Conservation (phyloP, 53 echinoderm and acorn worm genomes). For the Antedon mediterranea region DNA sequence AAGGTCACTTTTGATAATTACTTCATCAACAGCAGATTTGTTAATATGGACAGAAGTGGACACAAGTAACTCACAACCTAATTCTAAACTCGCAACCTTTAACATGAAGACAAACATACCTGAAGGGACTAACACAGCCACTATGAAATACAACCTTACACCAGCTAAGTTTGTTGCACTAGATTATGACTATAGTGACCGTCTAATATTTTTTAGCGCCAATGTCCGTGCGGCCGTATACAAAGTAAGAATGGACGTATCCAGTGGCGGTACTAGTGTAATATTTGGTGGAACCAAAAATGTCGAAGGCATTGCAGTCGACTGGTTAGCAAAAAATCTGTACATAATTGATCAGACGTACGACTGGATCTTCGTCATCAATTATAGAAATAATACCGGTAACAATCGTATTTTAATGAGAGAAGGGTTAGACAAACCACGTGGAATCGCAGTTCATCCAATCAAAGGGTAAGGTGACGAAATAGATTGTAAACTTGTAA, state of each 20-base stretch:
- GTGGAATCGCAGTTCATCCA: slow-evolving; percentile 60
- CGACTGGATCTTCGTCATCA: slow-evolving; percentile 65
- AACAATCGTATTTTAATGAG: slow-evolving; percentile 25
- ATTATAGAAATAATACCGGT: neutral
- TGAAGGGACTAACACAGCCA: neutral
- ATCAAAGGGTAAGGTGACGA: slow-evolving; percentile 43
- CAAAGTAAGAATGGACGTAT: neutral
- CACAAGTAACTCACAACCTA: neutral
- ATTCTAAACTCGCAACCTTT: neutral
- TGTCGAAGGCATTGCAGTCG: slow-evolving; percentile 48
- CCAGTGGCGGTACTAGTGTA: neutral
- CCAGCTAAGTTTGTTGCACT: neutral
- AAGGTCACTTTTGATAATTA: neutral
- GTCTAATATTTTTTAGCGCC: neutral
- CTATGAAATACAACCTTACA: too few species aligned
- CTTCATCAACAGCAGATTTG: neutral
- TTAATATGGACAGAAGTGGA: neutral
- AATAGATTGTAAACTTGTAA: too few species aligned
- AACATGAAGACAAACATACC: neutral
- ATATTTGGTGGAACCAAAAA: slow-evolving; percentile 17
- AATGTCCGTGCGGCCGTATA: neutral
- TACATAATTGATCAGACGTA: slow-evolving; percentile 61
- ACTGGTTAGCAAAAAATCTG: slow-evolving; percentile 62
- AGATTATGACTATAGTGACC: neutral
- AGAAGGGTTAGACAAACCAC: slow-evolving; percentile 64